Evolutionary conservation across 35 echinoderm and acorn worm species (phyloP).

Genomic region (Nesometra sesokonis): DNA sequence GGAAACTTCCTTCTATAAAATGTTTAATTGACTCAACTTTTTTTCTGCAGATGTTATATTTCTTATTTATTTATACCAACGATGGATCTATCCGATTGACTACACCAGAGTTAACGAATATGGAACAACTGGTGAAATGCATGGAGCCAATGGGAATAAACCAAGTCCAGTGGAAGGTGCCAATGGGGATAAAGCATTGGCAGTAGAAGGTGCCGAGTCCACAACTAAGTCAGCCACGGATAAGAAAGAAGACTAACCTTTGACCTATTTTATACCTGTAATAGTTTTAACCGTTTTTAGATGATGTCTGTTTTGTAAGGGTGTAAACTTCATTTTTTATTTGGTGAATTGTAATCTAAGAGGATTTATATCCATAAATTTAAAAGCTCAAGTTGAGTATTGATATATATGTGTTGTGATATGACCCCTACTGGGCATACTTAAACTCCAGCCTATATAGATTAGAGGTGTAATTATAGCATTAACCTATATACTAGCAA

Average conservation of each 20-base stretch:
- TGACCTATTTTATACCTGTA: neutral
- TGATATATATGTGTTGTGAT: no score
- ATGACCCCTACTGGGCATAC: no score
- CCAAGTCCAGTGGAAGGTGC: neutral
- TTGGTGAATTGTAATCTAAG: neutral
- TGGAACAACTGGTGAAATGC: conserved; percentile 95
- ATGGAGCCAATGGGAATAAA: conserved; percentile 49
- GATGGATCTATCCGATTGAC: conserved; percentile 91
- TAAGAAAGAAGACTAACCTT: neutral
- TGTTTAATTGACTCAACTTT: no score
- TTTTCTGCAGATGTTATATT: conserved; percentile 99
- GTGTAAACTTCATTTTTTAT: neutral
- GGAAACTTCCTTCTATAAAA: no score
- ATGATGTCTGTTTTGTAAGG: neutral
- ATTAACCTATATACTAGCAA: no score
- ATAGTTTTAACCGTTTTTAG: neutral
- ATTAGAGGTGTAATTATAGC: no score
- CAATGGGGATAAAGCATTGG: neutral
- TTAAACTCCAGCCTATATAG: no score
- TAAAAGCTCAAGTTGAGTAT: neutral
- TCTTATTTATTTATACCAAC: conserved; percentile 84
- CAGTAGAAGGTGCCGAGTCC: neutral
- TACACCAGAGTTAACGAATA: conserved; percentile 90
- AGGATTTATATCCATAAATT: neutral
- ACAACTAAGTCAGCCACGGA: neutral